Evolutionary conservation across 1,140 invertebrate genomes (phyloP).

Genomic region (Solenopsis invicta): DNA sequence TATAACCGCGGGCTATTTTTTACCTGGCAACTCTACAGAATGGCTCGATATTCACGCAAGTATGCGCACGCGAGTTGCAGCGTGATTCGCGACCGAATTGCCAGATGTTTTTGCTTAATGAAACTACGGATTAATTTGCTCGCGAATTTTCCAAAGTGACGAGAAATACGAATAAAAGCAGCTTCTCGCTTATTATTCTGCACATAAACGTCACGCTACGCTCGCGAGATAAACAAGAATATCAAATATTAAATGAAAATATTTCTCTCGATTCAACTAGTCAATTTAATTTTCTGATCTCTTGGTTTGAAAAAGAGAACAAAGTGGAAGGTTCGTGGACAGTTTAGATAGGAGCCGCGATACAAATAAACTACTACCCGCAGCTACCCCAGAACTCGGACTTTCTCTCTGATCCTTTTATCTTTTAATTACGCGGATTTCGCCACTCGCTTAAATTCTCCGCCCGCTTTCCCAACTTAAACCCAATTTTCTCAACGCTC

Average conservation of each 20-base stretch:
- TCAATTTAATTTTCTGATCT: neutral
- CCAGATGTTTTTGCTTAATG: neutral
- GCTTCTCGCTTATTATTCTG: neutral
- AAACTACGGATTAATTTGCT: neutral
- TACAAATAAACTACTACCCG: slow-evolving; percentile 61
- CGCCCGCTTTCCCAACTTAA: slow-evolving; percentile 4
- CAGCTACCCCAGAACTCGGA: slow-evolving; percentile 17
- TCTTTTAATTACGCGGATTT: slow-evolving; percentile 62
- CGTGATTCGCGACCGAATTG: neutral
- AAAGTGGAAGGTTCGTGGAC: neutral
- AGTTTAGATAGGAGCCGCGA: slow-evolving; percentile 37
- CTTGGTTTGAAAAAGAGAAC: slow-evolving; percentile 17
- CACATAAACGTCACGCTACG: neutral
- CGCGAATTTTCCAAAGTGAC: neutral
- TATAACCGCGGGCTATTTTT: slow-evolving; percentile 44
- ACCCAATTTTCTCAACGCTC: slow-evolving; percentile 28
- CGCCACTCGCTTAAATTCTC: slow-evolving; percentile 45
- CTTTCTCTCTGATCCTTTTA: slow-evolving; percentile 43
- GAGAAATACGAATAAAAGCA: neutral
- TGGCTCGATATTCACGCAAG: slow-evolving; percentile 18
- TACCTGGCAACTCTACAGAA: neutral
- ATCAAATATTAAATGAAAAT: neutral
- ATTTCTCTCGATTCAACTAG: neutral
- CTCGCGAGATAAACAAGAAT: neutral
- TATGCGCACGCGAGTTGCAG: neutral